Percentiles rank a stretch among this genome's conserved stretches.
These are phyloP conservation scores for Callimorpha dominula DNA, from an alignment of 2,888 invertebrate species.

Conservation along the genomic window DNA sequence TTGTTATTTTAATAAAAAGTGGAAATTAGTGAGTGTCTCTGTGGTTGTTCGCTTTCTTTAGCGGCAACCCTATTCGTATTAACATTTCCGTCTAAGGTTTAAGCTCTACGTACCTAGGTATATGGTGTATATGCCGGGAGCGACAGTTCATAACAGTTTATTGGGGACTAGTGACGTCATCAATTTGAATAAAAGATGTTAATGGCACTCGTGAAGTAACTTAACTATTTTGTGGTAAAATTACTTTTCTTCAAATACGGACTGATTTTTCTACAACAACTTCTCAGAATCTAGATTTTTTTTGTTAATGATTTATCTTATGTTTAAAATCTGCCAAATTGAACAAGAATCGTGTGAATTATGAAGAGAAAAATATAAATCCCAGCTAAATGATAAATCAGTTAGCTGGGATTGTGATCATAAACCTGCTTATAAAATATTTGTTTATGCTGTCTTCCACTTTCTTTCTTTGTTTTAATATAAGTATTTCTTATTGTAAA, in stretches of 20 bases:
- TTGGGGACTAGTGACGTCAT: slow-evolving; percentile 1
- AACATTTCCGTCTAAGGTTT: neutral
- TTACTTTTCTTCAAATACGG: neutral
- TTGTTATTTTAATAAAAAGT: neutral
- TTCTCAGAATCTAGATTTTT: neutral
- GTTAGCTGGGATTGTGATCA: too few species aligned
- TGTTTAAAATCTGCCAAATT: too few species aligned
- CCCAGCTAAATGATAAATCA: too few species aligned
- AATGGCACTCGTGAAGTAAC: neutral
- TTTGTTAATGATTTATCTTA: too few species aligned
- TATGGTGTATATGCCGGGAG: neutral
- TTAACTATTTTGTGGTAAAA: neutral
- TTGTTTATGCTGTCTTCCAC: too few species aligned
- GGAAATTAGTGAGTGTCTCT: neutral
- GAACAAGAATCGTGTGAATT: too few species aligned
- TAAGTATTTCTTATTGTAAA: too few species aligned
- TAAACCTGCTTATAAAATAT: too few species aligned
- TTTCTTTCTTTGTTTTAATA: too few species aligned
- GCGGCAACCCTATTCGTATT: neutral
- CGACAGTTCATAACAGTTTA: neutral
- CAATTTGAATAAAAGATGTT: neutral
- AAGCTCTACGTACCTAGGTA: neutral
- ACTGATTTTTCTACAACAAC: neutral
- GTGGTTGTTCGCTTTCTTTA: neutral
- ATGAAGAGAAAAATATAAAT: too few species aligned